Evolutionary conservation across 2,797 vertebrate species (phyloP), one percentile per base, ranked within the genome.

Genomic region (Dicrostonyx torquatus): DNA sequence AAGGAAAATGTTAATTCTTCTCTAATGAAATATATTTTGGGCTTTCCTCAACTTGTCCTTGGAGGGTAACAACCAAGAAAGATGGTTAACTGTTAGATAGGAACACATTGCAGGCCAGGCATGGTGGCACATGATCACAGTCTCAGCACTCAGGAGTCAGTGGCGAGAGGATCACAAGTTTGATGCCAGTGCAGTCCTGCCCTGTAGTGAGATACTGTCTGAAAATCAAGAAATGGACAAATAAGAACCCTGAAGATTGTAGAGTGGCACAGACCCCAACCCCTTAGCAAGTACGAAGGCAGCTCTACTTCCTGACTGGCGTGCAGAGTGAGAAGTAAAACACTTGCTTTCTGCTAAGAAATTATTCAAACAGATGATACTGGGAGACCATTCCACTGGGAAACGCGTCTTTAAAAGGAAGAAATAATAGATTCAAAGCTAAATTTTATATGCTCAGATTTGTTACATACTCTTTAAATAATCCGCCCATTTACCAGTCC

Each of bases 301-400:
- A 5, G 29, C 4, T 17, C 40, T 34, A 0, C 62, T 50, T 66
- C 45, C 34, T 70, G 31, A 70, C 34, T 43, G 31, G 40, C 55
- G 43, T 77, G 22, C 76, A 53, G 76, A 94, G 31, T 18, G 70
- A 89, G 85, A 85, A 78, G 45, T 45, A 31, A 75, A 48, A 62
- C 87, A 70, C 48, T 92, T 80, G n/a, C 31, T 91, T 93, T 70
- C 22, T 79, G 12, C 58, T 78, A 75, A 89, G 31, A 84, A 68
- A 83, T 80, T 75, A 72, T 66, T 37, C 88, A 79, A 87, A 9
- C 78, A 94, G 94, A 88, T 89, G 84, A 50, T 13, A 60, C 75
- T 77, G 66, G 50, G 53, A 92, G 29, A 75, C 55, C n/a, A 82
- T 77, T 72, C 17, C 34, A 15, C 50, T 40, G 4, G 76, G 68